Conservation (phyloP, 2,797 vertebrate species). For the Neostethus bicornis region DNA sequence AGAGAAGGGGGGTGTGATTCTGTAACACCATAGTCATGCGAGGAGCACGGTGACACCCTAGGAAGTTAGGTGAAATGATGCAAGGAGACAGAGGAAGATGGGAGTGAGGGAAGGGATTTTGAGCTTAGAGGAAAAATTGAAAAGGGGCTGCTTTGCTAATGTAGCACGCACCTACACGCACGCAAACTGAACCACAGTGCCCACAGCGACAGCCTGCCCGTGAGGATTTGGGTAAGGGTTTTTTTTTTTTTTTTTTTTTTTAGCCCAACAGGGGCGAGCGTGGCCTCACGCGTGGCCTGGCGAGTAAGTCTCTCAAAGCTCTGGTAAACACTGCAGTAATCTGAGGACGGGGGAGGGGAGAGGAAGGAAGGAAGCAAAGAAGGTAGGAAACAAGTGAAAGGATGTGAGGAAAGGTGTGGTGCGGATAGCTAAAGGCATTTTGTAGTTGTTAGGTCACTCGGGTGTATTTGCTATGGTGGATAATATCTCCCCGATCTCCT, state of each 20-base stretch:
- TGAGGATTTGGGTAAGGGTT: conserved; percentile 68
- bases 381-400: conserved; percentile 7
- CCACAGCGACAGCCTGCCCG: conserved; percentile 57
- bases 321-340: conserved; percentile 76
- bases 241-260: conserved; percentile 52
- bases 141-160: conserved; percentile 25
- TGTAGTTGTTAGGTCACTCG: conserved; percentile 21
- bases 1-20: conserved; percentile 32
- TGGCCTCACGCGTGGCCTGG: conserved; percentile 73
- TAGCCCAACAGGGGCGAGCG: conserved; percentile 56
- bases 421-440: conserved; percentile 30
- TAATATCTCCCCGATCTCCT: too few relatives aligned
- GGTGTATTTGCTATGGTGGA: too few relatives aligned
- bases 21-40: conserved; percentile 46
- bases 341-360: conserved; percentile 44
- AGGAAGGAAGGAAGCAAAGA: conserved; percentile 1
- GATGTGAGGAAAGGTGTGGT: conserved; percentile 3
- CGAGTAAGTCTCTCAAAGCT: conserved; percentile 78
- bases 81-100: conserved; percentile 34
- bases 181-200: conserved; percentile 24
- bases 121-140: conserved; percentile 14
- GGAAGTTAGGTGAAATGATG: conserved; percentile 28
- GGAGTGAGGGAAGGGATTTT: conserved; percentile 29
- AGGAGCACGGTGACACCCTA: conserved; percentile 43
- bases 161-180: conserved; percentile 46